Conservation (phyloP, 1,140 invertebrate species). For the Nephila pilipes region DNA sequence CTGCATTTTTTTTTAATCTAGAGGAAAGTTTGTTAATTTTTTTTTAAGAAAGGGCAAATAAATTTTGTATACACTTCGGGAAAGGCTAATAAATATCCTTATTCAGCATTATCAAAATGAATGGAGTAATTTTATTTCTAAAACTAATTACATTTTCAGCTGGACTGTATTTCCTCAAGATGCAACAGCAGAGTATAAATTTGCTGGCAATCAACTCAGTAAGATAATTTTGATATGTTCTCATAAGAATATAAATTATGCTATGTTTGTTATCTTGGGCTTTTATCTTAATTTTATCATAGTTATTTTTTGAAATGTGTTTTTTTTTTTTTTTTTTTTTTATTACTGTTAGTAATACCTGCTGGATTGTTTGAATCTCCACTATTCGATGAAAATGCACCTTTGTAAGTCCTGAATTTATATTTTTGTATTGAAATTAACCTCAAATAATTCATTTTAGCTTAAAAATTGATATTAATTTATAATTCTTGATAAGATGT, state of each 20-base stretch:
- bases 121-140: neutral
- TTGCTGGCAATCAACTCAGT: constrained; percentile 66
- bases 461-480: no score
- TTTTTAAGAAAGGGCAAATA: no score
- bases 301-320: no score
- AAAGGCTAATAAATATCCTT: no score
- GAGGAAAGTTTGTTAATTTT: no score
- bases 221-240: constrained; percentile 1
- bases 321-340: no score
- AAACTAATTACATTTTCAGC: constrained; percentile 28
- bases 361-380: constrained; percentile 71
- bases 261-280: neutral
- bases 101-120: no score
- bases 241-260: neutral
- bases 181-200: constrained; percentile 50
- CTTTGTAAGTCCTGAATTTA: constrained; percentile 55
- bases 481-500: no score
- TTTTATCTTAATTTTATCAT: neutral
- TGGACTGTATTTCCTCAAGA: constrained; percentile 64
- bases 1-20: no score
- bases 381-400: constrained; percentile 55
- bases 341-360: constrained; percentile 68
- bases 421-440: neutral
- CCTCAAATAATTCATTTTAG: no score
- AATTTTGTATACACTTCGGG: no score